These are phyloP conservation scores for Connochaetes taurinus DNA, from an alignment of 2,113 vertebrate genomes.

Conservation along the genomic window DNA sequence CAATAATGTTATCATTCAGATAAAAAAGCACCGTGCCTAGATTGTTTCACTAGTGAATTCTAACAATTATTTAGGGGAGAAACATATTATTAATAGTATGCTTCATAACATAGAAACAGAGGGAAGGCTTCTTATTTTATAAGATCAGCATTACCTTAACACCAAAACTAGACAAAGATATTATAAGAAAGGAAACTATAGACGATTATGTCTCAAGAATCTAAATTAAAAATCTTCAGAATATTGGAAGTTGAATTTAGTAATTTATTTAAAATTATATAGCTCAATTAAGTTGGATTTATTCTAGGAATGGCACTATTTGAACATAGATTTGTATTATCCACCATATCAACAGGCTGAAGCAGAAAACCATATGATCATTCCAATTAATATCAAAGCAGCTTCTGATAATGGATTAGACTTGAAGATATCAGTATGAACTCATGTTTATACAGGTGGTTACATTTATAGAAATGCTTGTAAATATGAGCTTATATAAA, in stretches of 20 bases:
- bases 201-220: neutral
- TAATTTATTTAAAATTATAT: neutral
- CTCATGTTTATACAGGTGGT: neutral
- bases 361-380: neutral
- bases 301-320: neutral
- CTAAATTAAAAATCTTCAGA: neutral
- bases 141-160: neutral
- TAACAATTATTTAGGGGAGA: neutral
- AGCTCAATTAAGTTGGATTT: neutral
- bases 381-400: neutral
- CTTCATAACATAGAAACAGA: neutral
- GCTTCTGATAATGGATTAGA: neutral
- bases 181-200: neutral
- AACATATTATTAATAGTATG: neutral
- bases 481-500: neutral
- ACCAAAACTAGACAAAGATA: neutral
- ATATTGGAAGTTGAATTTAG: neutral
- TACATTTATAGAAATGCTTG: neutral
- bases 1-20: neutral
- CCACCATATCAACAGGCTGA: neutral
- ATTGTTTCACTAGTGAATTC: neutral
- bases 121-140: neutral
- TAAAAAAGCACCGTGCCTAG: neutral
- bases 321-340: neutral
- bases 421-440: neutral